These are phyloP conservation scores for Mycogona germanica DNA, from an alignment of 2,888 invertebrate genomes.

Conservation along the genomic window DNA sequence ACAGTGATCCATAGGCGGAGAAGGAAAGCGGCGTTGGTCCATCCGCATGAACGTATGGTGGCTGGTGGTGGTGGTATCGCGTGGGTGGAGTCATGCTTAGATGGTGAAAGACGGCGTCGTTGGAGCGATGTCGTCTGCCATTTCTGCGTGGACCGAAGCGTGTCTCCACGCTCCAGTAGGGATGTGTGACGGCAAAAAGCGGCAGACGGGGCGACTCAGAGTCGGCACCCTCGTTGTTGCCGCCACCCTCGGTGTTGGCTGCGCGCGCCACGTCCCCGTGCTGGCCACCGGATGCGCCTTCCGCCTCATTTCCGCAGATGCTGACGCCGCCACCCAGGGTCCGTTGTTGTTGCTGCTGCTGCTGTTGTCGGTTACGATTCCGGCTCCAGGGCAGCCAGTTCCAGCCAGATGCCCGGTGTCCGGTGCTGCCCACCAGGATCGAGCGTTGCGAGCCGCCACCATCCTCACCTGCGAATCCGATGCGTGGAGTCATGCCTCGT, in stretches of 20 bases:
- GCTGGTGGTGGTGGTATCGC: constrained; percentile 19
- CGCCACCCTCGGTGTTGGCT: not conserved
- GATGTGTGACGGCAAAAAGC: constrained; percentile 6
- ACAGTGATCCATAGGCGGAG: constrained; percentile 10
- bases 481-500: constrained; percentile 10
- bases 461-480: constrained; percentile 11
- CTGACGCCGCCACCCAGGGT: not conserved
- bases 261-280: not conserved
- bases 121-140: constrained; percentile 12
- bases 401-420: constrained; percentile 17
- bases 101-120: constrained; percentile 18
- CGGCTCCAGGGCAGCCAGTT: constrained; percentile 18
- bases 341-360: constrained; percentile 3
- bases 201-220: constrained; percentile 12
- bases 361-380: not conserved
- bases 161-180: constrained; percentile 14
- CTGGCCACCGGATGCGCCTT: not conserved
- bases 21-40: constrained; percentile 14
- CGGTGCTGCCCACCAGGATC: constrained; percentile 16
- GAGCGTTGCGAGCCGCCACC: constrained; percentile 13
- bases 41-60: constrained; percentile 11
- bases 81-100: constrained; percentile 14
- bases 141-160: not conserved
- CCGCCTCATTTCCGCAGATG: not conserved
- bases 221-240: not conserved